Evolutionary conservation across 1,140 invertebrate species (phyloP).

Genomic region (Ptiloglossa arizonensis): DNA sequence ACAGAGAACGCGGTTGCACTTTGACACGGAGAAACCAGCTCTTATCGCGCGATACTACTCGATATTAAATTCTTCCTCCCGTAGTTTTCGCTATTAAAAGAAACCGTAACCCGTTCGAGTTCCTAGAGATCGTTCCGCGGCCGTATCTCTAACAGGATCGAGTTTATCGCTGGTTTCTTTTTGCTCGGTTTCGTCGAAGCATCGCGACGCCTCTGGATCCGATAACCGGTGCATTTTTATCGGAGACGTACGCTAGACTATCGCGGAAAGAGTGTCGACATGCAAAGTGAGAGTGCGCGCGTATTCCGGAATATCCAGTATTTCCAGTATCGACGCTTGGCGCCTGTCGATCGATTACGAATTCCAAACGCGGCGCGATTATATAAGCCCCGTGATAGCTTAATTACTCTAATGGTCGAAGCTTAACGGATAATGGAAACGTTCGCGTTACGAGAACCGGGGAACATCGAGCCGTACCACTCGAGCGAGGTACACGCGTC

Average conservation of each 20-base stretch:
- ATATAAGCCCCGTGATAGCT: conserved; percentile 57
- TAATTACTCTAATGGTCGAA: conserved; percentile 50
- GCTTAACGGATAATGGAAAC: not conserved
- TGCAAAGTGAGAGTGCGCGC: conserved; percentile 47
- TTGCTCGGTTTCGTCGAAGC: not conserved
- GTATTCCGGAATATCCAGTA: conserved; percentile 68
- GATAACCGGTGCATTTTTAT: conserved; percentile 24
- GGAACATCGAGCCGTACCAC: not conserved
- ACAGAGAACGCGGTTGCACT: too few species aligned
- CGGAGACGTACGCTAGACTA: not conserved
- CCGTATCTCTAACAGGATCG: not conserved
- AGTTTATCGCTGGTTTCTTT: not conserved
- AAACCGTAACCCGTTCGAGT: too few species aligned
- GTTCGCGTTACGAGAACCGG: not conserved
- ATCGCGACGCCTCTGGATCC: not conserved
- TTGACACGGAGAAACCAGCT: too few species aligned
- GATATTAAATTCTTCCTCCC: too few species aligned
- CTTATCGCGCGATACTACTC: too few species aligned
- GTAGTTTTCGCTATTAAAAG: too few species aligned
- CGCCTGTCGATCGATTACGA: conserved; percentile 54
- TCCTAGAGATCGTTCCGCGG: not conserved
- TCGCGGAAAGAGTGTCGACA: conserved; percentile 36
- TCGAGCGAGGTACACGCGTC: too few species aligned
- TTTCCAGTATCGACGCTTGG: conserved; percentile 57
- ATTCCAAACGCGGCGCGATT: conserved; percentile 46